phyloP scores from a whole-genome alignment of 2,888 invertebrate species.

The Diarsia brunnea region DNA sequence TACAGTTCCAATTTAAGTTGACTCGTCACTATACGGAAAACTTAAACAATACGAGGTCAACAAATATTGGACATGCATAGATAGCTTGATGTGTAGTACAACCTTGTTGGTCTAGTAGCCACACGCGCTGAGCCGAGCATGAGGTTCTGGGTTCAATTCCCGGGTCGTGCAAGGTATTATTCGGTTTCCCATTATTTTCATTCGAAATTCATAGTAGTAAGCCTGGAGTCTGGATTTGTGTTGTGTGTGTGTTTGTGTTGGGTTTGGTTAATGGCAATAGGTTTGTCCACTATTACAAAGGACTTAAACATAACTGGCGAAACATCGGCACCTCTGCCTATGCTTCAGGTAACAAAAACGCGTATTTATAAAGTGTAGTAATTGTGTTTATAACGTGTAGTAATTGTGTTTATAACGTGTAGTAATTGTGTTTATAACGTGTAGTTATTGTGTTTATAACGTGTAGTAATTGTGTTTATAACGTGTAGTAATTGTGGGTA shows the following conservation, averaged over 20 bases:
- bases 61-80: not conserved
- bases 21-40: not conserved
- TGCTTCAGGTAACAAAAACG: too few relatives aligned
- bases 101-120: not conserved
- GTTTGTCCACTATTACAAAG: not conserved
- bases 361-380: too few relatives aligned
- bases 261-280: not conserved
- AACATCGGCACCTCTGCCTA: too few relatives aligned
- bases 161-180: not conserved
- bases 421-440: too few relatives aligned
- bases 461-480: too few relatives aligned
- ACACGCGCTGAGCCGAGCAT: not conserved
- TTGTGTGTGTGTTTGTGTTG: not conserved
- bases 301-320: too few relatives aligned
- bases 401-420: too few relatives aligned
- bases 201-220: not conserved
- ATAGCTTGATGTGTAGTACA: not conserved
- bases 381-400: too few relatives aligned
- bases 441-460: too few relatives aligned
- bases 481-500: not conserved
- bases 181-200: not conserved
- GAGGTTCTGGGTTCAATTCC: not conserved
- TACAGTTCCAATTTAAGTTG: not conserved
- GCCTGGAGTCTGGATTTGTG: not conserved
- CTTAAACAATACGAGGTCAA: not conserved